Conservation (phyloP, 2,797 vertebrate genomes). For the Acestrorhynchus altus region DNA sequence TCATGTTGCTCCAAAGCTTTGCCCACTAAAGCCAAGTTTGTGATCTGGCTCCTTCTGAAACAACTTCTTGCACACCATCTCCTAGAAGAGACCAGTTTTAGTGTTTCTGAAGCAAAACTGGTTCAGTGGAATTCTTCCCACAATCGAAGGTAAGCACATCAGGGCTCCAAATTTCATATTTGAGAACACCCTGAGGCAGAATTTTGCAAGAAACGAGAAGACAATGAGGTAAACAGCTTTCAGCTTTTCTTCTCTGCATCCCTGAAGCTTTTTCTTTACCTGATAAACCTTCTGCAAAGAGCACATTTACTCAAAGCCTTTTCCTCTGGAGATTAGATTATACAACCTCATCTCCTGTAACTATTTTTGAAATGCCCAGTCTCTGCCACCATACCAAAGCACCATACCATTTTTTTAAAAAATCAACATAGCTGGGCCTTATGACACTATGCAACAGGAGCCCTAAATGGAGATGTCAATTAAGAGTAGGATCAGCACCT, state of each 20-base stretch:
- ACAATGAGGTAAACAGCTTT: slow-evolving; percentile 50
- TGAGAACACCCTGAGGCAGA: slow-evolving; percentile 38
- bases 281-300: slow-evolving; percentile 41
- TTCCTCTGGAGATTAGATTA: slow-evolving; percentile 48
- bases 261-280: slow-evolving; percentile 27
- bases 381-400: slow-evolving; percentile 25
- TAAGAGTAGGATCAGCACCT: slow-evolving; percentile 67
- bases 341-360: slow-evolving; percentile 33
- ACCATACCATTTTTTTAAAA: slow-evolving; percentile 35
- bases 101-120: neutral
- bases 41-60: neutral
- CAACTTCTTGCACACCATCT: neutral
- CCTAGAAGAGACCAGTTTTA: neutral
- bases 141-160: neutral
- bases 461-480: slow-evolving; percentile 57
- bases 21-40: neutral
- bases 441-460: slow-evolving; percentile 63
- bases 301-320: slow-evolving; percentile 37
- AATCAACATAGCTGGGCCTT: slow-evolving; percentile 53
- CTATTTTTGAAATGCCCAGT: slow-evolving; percentile 48
- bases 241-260: slow-evolving; percentile 13
- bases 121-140: neutral
- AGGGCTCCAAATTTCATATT: slow-evolving; percentile 23
- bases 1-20: neutral
- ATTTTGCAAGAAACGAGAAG: slow-evolving; percentile 27